Base-by-base conservation (phyloP, 2,113 vertebrate species). In the Antechinus stuartii region DNA sequence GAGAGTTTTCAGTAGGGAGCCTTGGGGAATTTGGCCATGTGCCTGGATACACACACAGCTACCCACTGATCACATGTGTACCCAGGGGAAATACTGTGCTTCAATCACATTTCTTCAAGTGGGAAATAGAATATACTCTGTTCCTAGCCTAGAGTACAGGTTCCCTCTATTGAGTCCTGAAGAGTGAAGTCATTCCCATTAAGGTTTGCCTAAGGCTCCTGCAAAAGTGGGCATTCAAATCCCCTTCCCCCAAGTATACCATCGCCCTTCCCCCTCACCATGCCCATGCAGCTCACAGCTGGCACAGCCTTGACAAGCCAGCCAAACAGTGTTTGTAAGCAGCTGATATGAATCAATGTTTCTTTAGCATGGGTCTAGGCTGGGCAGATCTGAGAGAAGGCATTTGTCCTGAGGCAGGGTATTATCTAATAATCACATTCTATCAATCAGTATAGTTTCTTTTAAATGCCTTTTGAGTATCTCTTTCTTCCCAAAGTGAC, bases 401-500 rank as follows among this genome's bases (percentile, higher is more conserved):
- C 8, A 0, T 90, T 96, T 84, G 4, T 90, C 92, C 46, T 0
- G 24, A 54, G 54, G 91, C 23, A 68, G 25, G n/a, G 53, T 92
- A 95, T 95, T 50, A 92, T 94, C 54, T 54, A 93, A 84, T 27
- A 96, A 90, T 68, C 89, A 0, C 50, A 92, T 42, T 90, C 22
- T 91, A 61, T 91, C 50, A 52, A 84, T 93, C 93, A 54, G 27
- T 61, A 90, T 30, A 25, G 26, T 93, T 93, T 89, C 94, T 94
- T 90, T 90, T 93, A 94, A 95, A 10, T 54, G n/a, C 26, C 54
- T 92, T 96, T 91, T 91, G 9, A 53, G 46, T 95, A 12, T 94
- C 90, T 52, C 96, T n/a, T 54, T 94, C 93, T 97, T 96, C 57
- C 8, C 56, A 25, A 97, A 91, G 47, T 57, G 56, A 35, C 53